Conservation (phyloP, 2,888 invertebrate species). For the Barypeithes pellucidus region DNA sequence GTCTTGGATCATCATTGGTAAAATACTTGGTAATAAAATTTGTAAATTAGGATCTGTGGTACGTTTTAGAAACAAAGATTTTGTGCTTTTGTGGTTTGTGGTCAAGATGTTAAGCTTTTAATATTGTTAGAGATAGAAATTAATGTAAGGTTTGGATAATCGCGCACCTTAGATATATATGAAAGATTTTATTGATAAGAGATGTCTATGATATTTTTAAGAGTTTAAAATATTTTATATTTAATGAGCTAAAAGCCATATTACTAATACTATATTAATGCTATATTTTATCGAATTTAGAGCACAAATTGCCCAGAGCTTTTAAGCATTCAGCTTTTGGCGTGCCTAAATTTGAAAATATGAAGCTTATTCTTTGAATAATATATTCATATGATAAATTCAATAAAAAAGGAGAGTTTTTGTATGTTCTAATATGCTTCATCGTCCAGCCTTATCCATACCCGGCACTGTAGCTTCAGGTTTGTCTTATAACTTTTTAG, state of each 20-base stretch:
- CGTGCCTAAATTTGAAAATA: not conserved
- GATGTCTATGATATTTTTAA: slow-evolving; percentile 6
- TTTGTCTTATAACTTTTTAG: no score
- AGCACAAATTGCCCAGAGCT: not conserved
- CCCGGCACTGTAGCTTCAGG: no score
- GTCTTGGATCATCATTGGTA: slow-evolving; percentile 21
- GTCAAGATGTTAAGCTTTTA: slow-evolving; percentile 27
- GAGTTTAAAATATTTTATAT: slow-evolving; percentile 19
- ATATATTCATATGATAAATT: no score
- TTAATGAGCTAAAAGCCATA: slow-evolving; percentile 8
- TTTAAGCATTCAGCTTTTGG: not conserved
- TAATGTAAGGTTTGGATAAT: slow-evolving; percentile 26
- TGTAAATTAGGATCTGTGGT: slow-evolving; percentile 15
- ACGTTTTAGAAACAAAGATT: slow-evolving; percentile 18
- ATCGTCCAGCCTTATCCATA: no score
- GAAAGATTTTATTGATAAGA: slow-evolving; percentile 18
- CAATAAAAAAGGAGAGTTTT: no score
- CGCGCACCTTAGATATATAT: slow-evolving; percentile 17
- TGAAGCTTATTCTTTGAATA: no score
- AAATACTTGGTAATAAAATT: slow-evolving; percentile 10
- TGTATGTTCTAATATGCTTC: no score
- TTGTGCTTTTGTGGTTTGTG: slow-evolving; percentile 32
- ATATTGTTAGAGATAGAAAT: slow-evolving; percentile 33
- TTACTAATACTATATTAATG: slow-evolving; percentile 3
- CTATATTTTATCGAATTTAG: slow-evolving; percentile 17